Conservation (phyloP, 2,888 invertebrate species). For the Crepidodera aurea region DNA sequence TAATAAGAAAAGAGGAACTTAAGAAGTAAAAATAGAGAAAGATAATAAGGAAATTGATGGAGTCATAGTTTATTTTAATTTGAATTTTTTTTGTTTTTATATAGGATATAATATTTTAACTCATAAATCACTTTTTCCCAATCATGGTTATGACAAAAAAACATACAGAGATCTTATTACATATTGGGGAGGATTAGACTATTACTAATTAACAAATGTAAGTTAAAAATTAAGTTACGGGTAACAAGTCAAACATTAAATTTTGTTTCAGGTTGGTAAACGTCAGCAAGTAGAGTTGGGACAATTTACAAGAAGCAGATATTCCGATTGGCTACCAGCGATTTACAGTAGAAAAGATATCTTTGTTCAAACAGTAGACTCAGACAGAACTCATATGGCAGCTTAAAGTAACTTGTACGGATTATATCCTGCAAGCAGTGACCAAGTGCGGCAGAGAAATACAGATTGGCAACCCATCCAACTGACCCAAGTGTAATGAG, state of each 20-base stretch:
- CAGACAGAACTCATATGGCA: slow-evolving; percentile 86
- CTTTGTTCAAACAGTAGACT: slow-evolving; percentile 74
- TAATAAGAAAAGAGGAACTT: no score
- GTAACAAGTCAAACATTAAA: neutral
- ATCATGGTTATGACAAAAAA: slow-evolving; percentile 27
- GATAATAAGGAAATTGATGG: no score
- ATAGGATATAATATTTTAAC: no score
- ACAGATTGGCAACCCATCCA: slow-evolving; percentile 75
- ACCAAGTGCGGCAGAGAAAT: slow-evolving; percentile 66
- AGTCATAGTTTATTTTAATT: no score
- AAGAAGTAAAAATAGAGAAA: no score
- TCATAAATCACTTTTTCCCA: no score
- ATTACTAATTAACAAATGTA: slow-evolving; percentile 48
- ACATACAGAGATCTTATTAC: slow-evolving; percentile 30
- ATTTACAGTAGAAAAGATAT: slow-evolving; percentile 65
- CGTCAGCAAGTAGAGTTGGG: slow-evolving; percentile 76
- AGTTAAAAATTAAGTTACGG: neutral
- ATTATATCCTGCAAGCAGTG: slow-evolving; percentile 68
- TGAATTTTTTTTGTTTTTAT: no score
- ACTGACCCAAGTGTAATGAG: slow-evolving; percentile 59
- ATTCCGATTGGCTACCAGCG: slow-evolving; percentile 65
- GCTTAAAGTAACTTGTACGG: slow-evolving; percentile 80
- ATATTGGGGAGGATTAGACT: slow-evolving; percentile 46
- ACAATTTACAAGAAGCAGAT: slow-evolving; percentile 73
- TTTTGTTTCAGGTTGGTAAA: slow-evolving; percentile 64